These are phyloP conservation scores for Bibio marci DNA, from an alignment of 2,888 invertebrate species.

Conservation along the genomic window DNA sequence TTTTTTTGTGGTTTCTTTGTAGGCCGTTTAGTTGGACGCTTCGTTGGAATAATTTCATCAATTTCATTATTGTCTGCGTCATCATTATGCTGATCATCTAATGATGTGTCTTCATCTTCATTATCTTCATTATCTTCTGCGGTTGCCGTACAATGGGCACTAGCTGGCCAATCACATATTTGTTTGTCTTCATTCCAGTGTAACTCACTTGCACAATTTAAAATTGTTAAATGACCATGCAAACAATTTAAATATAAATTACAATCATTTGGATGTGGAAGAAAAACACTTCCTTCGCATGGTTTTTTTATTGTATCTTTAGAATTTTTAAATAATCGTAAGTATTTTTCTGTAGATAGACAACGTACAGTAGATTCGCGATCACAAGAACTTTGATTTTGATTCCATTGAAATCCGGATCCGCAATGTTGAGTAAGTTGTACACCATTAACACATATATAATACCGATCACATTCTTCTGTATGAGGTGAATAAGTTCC, in stretches of 20 bases:
- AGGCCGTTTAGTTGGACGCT: conserved; percentile 5
- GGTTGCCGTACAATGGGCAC: conserved; percentile 36
- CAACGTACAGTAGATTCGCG: conserved; percentile 54
- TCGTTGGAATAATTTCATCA: conserved; percentile 11
- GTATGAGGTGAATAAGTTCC: conserved; percentile 56
- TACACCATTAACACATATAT: conserved; percentile 60
- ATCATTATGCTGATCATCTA: conserved; percentile 3
- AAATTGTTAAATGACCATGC: conserved; percentile 58
- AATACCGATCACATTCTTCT: conserved; percentile 54
- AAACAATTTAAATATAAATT: conserved; percentile 57
- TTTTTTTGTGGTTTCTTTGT: conserved; percentile 10
- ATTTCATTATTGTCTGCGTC: conserved; percentile 7
- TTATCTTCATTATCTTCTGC: conserved; percentile 3
- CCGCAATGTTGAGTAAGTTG: conserved; percentile 54
- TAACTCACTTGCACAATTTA: conserved; percentile 51
- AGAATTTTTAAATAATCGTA: conserved; percentile 17
- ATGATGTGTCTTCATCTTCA: conserved; percentile 6
- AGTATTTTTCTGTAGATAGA: conserved; percentile 19
- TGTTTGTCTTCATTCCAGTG: conserved; percentile 49
- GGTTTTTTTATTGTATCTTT: conserved; percentile 29
- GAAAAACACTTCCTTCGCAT: conserved; percentile 46
- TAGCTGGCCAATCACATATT: conserved; percentile 56
- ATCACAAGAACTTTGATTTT: conserved; percentile 50
- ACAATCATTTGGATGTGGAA: conserved; percentile 50
- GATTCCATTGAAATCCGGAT: conserved; percentile 57